Evolutionary conservation across 2,888 invertebrate species (phyloP), one percentile per base, ranked within the genome.

Genomic region (Calameuta pallipes): DNA sequence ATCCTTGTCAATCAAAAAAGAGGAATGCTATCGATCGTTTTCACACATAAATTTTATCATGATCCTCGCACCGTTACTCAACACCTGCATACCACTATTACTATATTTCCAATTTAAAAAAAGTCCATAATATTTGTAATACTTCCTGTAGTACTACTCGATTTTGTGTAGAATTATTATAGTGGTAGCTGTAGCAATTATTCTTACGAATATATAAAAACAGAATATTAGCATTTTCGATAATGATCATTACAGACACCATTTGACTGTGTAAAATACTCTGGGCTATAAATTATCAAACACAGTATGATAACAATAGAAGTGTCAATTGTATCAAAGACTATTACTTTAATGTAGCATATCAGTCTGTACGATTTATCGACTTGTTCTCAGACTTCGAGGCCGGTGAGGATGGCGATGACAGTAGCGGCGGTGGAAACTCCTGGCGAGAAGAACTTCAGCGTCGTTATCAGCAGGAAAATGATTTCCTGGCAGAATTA

Each of bases 401-500:
- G 88, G 95, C 95, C 82, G 95, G 93, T 75, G 94, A 95, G 70
- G 95, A 95, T 85, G 94, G 94, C 80, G 94, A 94, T 83, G 94
- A 94, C 76, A 93, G 93, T 83, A 92, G 93, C 31, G 93, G 93
- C 31, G 92, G 93, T 30, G 93, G 93, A 35, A 90, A 90, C 83
- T 90, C 90, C 23, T 94, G 94, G 94, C 93, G 94, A 79, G 93
- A 93, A 82, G 94, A 94, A 85, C 90, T 94, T 41, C 93, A 94
- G 81, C 92, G 93, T 77, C 92, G 94, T 33, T 94, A 93, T 85
- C 93, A 93, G 80, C 94, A 94, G 83, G 94, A 94, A 83, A 93
- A 93, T 36, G 93, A 93, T 85, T 94, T 94, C 84, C 91, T 94
- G 88, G 93, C 93, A 0, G 94, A 94, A 85, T 85, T 94, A 69